These are phyloP conservation scores for Sussaba pulchella DNA, from an alignment of 2,888 invertebrate genomes.

Conservation along the genomic window DNA sequence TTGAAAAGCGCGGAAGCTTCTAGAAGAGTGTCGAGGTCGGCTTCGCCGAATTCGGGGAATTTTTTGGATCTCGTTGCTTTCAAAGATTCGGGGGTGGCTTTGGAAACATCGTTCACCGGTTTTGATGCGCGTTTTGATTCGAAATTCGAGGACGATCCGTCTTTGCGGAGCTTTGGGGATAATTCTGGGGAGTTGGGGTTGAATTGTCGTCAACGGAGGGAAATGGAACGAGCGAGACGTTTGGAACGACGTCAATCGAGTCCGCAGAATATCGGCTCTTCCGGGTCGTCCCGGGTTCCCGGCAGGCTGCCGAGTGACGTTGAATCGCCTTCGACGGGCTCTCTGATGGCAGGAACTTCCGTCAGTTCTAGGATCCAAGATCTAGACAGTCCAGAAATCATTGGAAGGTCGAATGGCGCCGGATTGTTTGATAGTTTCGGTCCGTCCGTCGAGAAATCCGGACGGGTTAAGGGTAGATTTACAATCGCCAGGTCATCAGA, in stretches of 20 bases:
- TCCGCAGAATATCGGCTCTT: conserved; percentile 25
- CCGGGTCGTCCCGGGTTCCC: not conserved
- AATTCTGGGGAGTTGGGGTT: not conserved
- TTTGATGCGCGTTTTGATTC: no score
- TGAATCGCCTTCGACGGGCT: not conserved
- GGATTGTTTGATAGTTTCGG: not conserved
- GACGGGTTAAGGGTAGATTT: no score
- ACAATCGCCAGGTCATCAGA: no score
- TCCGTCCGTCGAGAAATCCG: not conserved
- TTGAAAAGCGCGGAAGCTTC: conserved; percentile 34
- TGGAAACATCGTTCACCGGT: no score
- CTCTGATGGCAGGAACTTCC: not conserved
- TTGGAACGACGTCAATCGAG: conserved; percentile 29
- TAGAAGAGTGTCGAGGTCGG: conserved; percentile 43
- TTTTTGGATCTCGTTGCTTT: not conserved
- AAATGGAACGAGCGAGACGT: not conserved
- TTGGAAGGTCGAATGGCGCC: not conserved
- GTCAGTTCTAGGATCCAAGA: not conserved
- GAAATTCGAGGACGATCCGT: no score
- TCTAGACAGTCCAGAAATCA: not conserved
- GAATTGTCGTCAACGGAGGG: not conserved
- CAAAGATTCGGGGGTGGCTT: no score
- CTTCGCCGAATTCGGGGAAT: conserved; percentile 31
- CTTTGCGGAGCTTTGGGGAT: no score
- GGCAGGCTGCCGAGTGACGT: not conserved